A percentile compares a stretch with the other conserved stretches of the same genome.
Conservation (phyloP, 2,797 vertebrate species). For the Ceryle rudis region DNA sequence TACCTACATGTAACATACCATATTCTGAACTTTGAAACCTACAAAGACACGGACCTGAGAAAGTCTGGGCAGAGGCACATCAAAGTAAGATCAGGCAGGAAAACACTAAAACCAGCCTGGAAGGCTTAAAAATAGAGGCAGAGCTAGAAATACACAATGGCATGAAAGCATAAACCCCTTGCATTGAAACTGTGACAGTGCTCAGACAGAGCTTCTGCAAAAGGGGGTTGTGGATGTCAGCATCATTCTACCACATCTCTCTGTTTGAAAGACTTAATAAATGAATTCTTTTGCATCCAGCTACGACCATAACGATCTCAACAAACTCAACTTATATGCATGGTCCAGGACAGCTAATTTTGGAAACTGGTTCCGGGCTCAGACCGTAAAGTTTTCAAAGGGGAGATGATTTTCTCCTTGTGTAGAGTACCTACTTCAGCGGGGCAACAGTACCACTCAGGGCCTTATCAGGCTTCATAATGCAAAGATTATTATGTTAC, state of each 20-base stretch:
- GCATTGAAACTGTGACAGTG: neutral
- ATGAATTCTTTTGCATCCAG: neutral
- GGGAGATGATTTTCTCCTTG: neutral
- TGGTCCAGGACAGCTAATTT: neutral
- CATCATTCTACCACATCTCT: neutral
- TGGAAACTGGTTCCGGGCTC: neutral
- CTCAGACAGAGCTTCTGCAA: neutral
- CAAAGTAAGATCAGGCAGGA: neutral
- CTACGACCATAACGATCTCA: neutral
- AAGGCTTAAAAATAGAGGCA: neutral
- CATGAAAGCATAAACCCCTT: neutral
- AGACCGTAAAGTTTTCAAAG: neutral
- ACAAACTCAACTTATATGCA: rapidly evolving
- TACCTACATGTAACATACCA: neutral
- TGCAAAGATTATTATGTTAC: neutral
- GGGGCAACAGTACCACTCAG: neutral
- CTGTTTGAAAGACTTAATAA: neutral
- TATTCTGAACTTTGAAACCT: neutral
- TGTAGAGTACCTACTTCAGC: neutral
- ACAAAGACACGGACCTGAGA: neutral
- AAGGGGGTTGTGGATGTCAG: too few species aligned
- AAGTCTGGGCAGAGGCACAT: neutral
- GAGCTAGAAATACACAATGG: neutral
- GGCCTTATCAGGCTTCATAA: neutral
- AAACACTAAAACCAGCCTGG: neutral